These are phyloP conservation scores for Pseudopipra pipra DNA, from an alignment of 2,113 vertebrate genomes.

Conservation along the genomic window DNA sequence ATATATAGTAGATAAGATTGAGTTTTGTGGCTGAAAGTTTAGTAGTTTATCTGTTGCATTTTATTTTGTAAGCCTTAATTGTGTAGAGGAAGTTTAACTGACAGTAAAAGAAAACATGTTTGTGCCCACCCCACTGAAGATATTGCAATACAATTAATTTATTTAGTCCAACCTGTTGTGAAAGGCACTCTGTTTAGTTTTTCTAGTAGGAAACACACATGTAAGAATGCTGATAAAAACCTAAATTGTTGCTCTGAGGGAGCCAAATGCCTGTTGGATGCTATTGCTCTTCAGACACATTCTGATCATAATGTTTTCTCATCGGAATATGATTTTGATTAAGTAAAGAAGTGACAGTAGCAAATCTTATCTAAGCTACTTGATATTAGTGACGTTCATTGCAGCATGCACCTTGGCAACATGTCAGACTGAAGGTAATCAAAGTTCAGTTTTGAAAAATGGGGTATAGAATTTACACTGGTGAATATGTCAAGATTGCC, in stretches of 20 bases:
- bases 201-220: not conserved
- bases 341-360: not conserved
- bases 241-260: not conserved
- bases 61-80: not conserved
- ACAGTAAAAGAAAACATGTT: not conserved
- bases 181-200: not conserved
- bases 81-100: not conserved
- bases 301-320: not conserved
- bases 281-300: not conserved
- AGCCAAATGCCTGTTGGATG: not conserved
- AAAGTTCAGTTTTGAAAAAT: not conserved
- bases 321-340: not conserved
- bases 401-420: not conserved
- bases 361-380: not conserved
- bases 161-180: not conserved
- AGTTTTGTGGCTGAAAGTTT: not conserved
- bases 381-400: not conserved
- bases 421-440: not conserved
- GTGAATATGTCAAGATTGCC: not conserved
- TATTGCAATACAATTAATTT: not conserved
- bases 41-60: not conserved
- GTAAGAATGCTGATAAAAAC: not conserved
- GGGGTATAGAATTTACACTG: not conserved
- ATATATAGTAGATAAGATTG: not conserved
- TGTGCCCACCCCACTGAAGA: not conserved